These are phyloP conservation scores for Drosophila ironensis DNA, from an alignment of 1,140 invertebrate species.

Conservation along the genomic window DNA sequence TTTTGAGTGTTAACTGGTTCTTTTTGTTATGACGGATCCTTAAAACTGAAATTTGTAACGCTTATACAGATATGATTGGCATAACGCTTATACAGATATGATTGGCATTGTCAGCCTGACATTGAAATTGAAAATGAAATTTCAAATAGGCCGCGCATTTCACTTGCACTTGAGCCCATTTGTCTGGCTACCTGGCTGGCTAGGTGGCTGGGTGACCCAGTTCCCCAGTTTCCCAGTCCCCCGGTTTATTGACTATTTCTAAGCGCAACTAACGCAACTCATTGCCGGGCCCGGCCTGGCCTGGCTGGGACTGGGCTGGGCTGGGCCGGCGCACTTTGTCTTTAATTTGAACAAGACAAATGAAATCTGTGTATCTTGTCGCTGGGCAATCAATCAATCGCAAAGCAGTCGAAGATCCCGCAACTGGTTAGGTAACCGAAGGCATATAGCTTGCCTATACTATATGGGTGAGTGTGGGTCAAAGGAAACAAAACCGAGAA, in stretches of 20 bases:
- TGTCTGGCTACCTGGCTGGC: too few relatives aligned
- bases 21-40: too few relatives aligned
- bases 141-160: conserved; percentile 18
- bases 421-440: conserved; percentile 36
- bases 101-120: neutral
- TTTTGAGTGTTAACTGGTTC: too few relatives aligned
- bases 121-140: conserved; percentile 27
- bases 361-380: conserved; percentile 48
- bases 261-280: conserved; percentile 41
- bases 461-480: conserved; percentile 30
- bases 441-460: too few relatives aligned
- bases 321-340: conserved; percentile 34
- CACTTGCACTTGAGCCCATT: conserved; percentile 62
- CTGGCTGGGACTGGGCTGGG: too few relatives aligned
- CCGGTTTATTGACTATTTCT: conserved; percentile 49
- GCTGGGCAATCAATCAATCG: conserved; percentile 52
- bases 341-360: conserved; percentile 49
- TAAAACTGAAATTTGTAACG: too few relatives aligned
- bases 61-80: too few relatives aligned
- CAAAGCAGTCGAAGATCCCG: conserved; percentile 21
- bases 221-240: conserved; percentile 46
- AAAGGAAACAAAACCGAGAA: conserved; percentile 44
- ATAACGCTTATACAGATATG: too few relatives aligned
- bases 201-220: conserved; percentile 55
- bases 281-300: conserved; percentile 14